Evolutionary conservation across 2,888 invertebrate species (phyloP), one percentile per base, ranked within the genome.

Genomic region (Pachycephus smyrnensis): DNA sequence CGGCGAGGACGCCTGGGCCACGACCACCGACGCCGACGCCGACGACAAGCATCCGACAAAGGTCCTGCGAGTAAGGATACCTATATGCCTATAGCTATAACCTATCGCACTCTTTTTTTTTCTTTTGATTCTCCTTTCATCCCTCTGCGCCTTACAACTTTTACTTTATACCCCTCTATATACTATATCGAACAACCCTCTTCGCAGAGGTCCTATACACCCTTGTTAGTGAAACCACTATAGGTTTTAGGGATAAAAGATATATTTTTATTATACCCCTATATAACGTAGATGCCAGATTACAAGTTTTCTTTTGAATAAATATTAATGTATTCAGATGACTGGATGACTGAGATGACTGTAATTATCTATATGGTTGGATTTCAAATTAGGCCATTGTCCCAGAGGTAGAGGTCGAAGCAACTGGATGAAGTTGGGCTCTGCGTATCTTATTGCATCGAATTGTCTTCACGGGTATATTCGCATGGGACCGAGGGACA

Each of bases 381-480:
- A 55, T 55, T 55, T 55, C 1, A 55, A 55, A 55, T 55, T 55
- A 55, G 55, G 55, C 55, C 23, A 55, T 55, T 55, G 55, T 55
- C 55, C 55, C 55, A 23, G 6, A 23, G 55, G 55, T 55, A 55
- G 55, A 55, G 55, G 55, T 55, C 55, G 55, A 55, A 0, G 55
- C 55, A 23, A 23, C 55, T 55, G 55, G 55, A 55, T 23, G 55
- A 55, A 55, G 55, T 23, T 9, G 55, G 55, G 23, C 23, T 55
- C 55, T 71, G 31, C 71, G 71, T 71, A 71, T 71, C 71, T 71
- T 33, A 71, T 15, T 71, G 31, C 31, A 33, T 31, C 31, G 31
- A 32, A 71, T 71, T 71, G 33, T 71, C 30, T 75, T 55, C 73
- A 73, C 69, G 76, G 76, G 73, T 73, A 78, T 69, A 69, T 68